These are phyloP conservation scores for Clusia tigrina DNA, from an alignment of 2,888 invertebrate species.

Conservation along the genomic window DNA sequence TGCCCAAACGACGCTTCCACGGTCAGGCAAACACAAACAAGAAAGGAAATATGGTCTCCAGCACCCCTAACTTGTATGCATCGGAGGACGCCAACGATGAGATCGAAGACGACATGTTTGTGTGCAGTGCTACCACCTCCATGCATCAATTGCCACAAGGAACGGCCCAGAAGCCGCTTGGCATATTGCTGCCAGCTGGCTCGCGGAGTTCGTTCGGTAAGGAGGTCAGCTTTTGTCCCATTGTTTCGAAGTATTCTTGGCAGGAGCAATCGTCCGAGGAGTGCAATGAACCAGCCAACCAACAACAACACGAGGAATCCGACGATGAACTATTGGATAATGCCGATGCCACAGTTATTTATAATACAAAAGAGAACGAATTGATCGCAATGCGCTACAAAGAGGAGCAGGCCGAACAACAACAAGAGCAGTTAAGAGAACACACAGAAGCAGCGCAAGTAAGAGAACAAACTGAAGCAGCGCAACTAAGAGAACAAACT, in stretches of 20 bases:
- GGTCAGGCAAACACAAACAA: conserved; percentile 45
- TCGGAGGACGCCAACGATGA: conserved; percentile 51
- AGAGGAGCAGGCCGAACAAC: conserved; percentile 34
- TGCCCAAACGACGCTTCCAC: conserved; percentile 57
- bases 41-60: conserved; percentile 62
- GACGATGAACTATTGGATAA: conserved; percentile 47
- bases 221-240: conserved; percentile 81
- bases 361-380: conserved; percentile 58
- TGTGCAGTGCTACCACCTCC: conserved; percentile 71
- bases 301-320: conserved; percentile 26
- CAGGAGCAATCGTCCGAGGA: conserved; percentile 70
- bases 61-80: conserved; percentile 72
- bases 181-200: conserved; percentile 57
- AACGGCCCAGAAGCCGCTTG: conserved; percentile 63
- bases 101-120: conserved; percentile 67
- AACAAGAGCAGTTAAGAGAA: conserved; percentile 26
- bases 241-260: conserved; percentile 83
- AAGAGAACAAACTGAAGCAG: conserved; percentile 36
- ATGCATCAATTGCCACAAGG: conserved; percentile 65
- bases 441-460: conserved; percentile 30
- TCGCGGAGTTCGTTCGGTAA: conserved; percentile 64
- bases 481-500: conserved; percentile 33
- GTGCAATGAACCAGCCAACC: conserved; percentile 41
- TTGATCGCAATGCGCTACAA: conserved; percentile 46
- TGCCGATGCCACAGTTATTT: conserved; percentile 53